Conservation (phyloP, 2,113 vertebrate species). For the Alosa alosa region DNA sequence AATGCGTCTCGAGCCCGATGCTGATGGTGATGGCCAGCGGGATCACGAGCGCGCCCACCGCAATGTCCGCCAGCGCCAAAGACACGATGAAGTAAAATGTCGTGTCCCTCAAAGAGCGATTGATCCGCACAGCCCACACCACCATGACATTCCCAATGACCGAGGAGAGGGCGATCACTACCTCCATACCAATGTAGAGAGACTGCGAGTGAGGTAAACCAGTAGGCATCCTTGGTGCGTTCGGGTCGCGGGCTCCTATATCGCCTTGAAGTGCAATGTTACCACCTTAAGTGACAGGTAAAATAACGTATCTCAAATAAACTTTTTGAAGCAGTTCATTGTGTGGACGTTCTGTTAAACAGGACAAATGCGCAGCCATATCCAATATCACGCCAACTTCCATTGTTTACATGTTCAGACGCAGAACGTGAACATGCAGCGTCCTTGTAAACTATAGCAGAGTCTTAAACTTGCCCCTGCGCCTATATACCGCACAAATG, state of each 20-base stretch:
- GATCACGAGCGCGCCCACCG: constrained; percentile 92
- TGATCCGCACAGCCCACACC: constrained; percentile 95
- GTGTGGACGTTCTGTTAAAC: not conserved
- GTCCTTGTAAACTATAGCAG: not conserved
- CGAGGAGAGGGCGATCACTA: constrained; percentile 87
- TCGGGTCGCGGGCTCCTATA: not conserved
- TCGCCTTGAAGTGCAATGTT: constrained; percentile 31
- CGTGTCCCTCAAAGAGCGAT: constrained; percentile 87
- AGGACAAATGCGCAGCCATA: not conserved
- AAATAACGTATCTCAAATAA: not conserved
- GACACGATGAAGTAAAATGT: constrained; percentile 96
- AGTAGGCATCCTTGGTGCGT: constrained; percentile 63
- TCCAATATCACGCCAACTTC: not conserved
- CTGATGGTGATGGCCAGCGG: constrained; percentile 92
- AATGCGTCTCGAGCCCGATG: constrained; percentile 81
- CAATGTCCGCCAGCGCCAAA: constrained; percentile 90
- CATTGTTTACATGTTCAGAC: constrained; percentile 18
- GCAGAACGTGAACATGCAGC: not conserved
- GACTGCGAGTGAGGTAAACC: constrained; percentile 65
- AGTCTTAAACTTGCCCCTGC: not conserved
- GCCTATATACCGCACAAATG: not conserved
- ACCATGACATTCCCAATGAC: constrained; percentile 95
- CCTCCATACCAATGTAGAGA: constrained; percentile 89
- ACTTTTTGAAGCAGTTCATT: not conserved
- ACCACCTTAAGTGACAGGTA: constrained; percentile 27